Conservation (phyloP, 2,113 vertebrate genomes). For the Oceanites oceanicus region DNA sequence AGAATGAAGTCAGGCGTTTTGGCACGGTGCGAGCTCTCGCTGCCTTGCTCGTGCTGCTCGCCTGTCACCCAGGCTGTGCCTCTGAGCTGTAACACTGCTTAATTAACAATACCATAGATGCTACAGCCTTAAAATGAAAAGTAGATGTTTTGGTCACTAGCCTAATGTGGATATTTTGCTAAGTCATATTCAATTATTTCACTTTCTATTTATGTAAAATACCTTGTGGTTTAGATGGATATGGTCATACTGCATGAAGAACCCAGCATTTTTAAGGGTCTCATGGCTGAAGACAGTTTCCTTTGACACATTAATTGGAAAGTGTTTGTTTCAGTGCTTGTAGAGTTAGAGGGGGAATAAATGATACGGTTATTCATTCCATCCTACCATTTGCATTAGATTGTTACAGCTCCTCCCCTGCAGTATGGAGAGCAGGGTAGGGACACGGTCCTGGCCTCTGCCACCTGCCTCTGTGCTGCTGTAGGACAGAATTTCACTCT, state of each 20-base stretch:
- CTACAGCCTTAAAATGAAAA: neutral
- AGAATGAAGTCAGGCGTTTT: neutral
- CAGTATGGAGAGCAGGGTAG: accelerated
- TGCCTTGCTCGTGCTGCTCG: neutral
- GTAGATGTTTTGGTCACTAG: neutral
- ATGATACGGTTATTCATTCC: neutral
- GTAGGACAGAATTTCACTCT: neutral
- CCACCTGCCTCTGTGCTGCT: neutral
- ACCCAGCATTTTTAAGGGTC: accelerated
- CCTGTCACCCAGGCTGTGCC: neutral
- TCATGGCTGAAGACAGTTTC: neutral
- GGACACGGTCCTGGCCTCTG: neutral
- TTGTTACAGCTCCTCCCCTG: neutral
- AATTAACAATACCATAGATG: neutral
- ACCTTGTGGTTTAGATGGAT: neutral
- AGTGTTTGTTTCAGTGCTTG: neutral
- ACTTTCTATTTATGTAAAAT: neutral
- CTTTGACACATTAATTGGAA: neutral
- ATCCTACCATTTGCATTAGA: neutral
- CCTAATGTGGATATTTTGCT: neutral
- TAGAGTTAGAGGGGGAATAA: neutral
- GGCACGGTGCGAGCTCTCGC: neutral
- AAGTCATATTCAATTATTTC: neutral
- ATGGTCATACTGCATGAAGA: neutral
- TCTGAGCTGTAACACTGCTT: neutral